A percentile compares a stretch with the other conserved stretches of the same genome.
phyloP scores from a whole-genome alignment of 2,113 vertebrate genomes.

The Corvus moneduloides region DNA sequence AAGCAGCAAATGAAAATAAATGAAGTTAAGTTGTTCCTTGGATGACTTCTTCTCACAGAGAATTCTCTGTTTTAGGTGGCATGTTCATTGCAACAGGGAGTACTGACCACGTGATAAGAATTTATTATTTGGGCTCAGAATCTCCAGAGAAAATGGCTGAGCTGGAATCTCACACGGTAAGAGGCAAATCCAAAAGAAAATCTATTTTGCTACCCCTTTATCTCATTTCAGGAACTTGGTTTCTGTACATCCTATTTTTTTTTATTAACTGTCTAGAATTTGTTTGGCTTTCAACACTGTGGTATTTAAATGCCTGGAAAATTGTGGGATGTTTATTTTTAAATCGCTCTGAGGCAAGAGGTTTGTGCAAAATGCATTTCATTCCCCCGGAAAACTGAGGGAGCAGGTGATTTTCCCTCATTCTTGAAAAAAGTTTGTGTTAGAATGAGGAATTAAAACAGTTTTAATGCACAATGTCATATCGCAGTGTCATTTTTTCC shows the following conservation, averaged over 20 bases:
- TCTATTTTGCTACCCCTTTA: not conserved
- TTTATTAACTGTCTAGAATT: not conserved
- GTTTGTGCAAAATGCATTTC: not conserved
- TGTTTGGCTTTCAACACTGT: not conserved
- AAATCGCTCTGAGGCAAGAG: not conserved
- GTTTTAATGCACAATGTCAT: not conserved
- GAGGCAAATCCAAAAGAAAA: constrained; percentile 15
- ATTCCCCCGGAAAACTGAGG: not conserved
- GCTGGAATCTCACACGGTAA: constrained; percentile 91
- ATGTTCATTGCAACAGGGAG: constrained; percentile 97
- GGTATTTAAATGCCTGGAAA: not conserved
- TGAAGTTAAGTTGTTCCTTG: not conserved
- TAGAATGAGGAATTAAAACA: not conserved
- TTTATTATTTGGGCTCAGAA: constrained; percentile 94
- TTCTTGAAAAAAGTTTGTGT: not conserved
- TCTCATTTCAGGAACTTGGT: not conserved
- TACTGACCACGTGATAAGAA: constrained; percentile 94
- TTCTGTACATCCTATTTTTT: not conserved
- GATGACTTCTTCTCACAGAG: not conserved
- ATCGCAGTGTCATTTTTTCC: not conserved
- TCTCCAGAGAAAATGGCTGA: constrained; percentile 92
- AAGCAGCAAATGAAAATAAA: not conserved
- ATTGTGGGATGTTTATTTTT: not conserved
- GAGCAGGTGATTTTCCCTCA: not conserved
- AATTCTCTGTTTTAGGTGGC: constrained; percentile 79